Evolutionary conservation across 2,888 invertebrate species (phyloP), one percentile per base, ranked within the genome.

Genomic region (Plemyria rubiginata): DNA sequence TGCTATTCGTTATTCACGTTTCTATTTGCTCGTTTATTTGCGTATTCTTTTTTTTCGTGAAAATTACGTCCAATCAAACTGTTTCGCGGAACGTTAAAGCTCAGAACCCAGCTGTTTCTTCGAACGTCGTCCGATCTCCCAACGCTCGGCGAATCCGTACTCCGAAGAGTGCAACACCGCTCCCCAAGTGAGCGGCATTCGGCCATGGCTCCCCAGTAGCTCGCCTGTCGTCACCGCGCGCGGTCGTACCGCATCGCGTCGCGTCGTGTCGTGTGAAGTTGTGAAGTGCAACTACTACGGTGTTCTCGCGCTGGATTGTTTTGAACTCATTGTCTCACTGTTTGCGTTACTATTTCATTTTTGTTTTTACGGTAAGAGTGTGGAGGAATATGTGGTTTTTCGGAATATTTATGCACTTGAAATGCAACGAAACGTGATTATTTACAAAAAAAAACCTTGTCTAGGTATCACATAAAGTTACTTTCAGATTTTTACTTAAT

Each of bases 141-240:
- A 8, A 43, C 13, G 13, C 6, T 13, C 4, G 71, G 76, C 51
- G 60, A 70, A 61, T 58, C 54, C 0, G 22, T n/a, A 28, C 3
- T 12, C 2, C 12, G 6, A n/a, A 8, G 29, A 60, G 78, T 70
- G 86, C 84, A 87, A 85, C 87, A 80, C 84, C 38, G 60, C 43
- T 55, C 70, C 51, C 67, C 72, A 77, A 88, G 90, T 89, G 90
- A 90, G 83, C 86, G 90, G 89, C 83, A 74, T 76, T 80, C 84
- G 89, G 80, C 88, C 90, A 79, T 87, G 87, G 84, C 65, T 53
- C 67, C 63, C 66, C 74, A 80, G 77, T 79, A 75, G 70, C 71
- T 65, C 69, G 73, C 71, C 61, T 60, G 66, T 70, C 63, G 74
- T 70, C 63, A 65, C 53, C 68, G 75, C 72, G 74, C 66, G 56